Evolutionary conservation across 1,140 invertebrate genomes (phyloP).

Genomic region (Drosophila tsacasi): DNA sequence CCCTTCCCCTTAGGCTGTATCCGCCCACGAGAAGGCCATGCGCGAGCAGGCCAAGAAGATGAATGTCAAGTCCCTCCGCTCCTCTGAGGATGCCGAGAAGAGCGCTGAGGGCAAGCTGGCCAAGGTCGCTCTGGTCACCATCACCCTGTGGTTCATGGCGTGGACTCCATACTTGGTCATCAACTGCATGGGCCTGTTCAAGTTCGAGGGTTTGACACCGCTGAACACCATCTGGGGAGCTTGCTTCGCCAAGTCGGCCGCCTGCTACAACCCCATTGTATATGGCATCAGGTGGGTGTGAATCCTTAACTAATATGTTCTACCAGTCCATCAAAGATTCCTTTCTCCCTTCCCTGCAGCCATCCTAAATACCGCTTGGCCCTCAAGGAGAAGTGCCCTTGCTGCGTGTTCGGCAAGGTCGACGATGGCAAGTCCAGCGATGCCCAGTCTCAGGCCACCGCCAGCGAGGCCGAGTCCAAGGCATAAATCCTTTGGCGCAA

Average conservation of each 20-base stretch:
- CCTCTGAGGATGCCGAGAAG: conserved; percentile 88
- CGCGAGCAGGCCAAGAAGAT: conserved; percentile 94
- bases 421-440: conserved; percentile 85
- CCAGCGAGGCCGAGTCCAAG: conserved; percentile 82
- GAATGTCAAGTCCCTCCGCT: conserved; percentile 92
- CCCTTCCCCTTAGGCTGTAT: conserved; percentile 87
- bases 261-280: conserved; percentile 93
- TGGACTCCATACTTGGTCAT: conserved; percentile 94
- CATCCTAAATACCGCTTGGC: conserved; percentile 92
- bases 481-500: conserved; percentile 66
- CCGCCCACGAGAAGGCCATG: conserved; percentile 93
- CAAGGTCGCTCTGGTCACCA: conserved; percentile 93
- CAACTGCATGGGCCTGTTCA: conserved; percentile 91
- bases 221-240: conserved; percentile 92
- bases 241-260: conserved; percentile 92
- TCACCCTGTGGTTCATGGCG: conserved; percentile 93
- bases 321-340: background rate
- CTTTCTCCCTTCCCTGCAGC: conserved; percentile 78
- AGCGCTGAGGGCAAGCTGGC: conserved; percentile 92
- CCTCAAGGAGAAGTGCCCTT: conserved; percentile 90
- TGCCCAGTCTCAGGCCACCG: conserved; percentile 85
- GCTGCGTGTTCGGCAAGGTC: conserved; percentile 87
- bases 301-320: background rate
- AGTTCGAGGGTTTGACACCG: conserved; percentile 88
- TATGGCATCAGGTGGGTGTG: conserved; percentile 90